phyloP scores from a whole-genome alignment of 2,113 vertebrate species.

The Telmatochromis bifrenatus region DNA sequence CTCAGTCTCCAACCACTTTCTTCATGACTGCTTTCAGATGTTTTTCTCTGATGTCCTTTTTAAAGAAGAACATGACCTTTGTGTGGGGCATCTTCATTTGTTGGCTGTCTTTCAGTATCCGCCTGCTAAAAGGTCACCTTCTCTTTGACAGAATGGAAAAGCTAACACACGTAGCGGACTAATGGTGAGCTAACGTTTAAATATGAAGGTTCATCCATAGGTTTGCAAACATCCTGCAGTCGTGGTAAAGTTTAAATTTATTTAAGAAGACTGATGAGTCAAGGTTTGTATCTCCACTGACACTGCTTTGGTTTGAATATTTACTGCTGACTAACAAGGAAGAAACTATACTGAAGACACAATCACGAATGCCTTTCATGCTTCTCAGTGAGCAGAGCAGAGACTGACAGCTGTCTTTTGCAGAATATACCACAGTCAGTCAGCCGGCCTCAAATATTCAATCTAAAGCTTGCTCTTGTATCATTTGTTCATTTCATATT shows the following conservation, averaged over 20 bases:
- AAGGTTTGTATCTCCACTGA: not conserved
- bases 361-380: not conserved
- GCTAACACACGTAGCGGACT: conserved; percentile 5
- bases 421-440: not conserved
- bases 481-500: not conserved
- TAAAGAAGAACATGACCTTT: conserved; percentile 66
- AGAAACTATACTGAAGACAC: not conserved
- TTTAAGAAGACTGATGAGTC: not conserved
- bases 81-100: conserved; percentile 66
- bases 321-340: not conserved
- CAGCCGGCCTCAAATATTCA: not conserved
- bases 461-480: not conserved
- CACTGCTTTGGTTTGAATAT: not conserved
- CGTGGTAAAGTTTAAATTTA: not conserved
- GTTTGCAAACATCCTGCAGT: not conserved
- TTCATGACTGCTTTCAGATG: conserved; percentile 46
- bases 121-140: conserved; percentile 64
- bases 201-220: not conserved
- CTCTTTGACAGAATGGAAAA: conserved; percentile 39
- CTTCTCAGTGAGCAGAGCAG: not conserved
- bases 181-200: conserved; percentile 4
- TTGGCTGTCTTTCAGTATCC: conserved; percentile 57
- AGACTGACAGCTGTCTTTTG: not conserved
- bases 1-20: conserved; percentile 5
- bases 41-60: conserved; percentile 59